Evolutionary conservation across 2,888 invertebrate species (phyloP), one percentile per base, ranked within the genome.

Genomic region (Punctoribates punctum): DNA sequence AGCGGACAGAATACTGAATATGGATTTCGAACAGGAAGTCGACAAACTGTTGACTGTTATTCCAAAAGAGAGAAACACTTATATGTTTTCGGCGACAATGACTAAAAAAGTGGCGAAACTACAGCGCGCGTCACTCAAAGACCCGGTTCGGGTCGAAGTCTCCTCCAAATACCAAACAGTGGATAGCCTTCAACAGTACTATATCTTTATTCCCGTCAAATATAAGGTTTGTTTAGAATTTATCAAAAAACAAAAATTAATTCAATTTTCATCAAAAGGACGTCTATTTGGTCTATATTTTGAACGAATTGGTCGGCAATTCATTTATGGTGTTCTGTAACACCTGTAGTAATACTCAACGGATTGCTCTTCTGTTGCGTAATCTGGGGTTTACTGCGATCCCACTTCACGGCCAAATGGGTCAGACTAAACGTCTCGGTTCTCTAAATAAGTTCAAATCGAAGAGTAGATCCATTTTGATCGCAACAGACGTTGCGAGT

Each of bases 331-430:
- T 99, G 80, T 99, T 99, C 85, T 96, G 96, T 83, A 89, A 92
- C 62, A 99, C 98, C 0, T 98, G 98, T 84, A 93, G 91, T 77
- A 92, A 92, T 82, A 94, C 97, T 0, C 89, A 96, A 78, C 88
- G 94, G 77, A 90, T 92, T 0, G 95, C 97, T 0, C 85, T 97
- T 51, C 88, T 98, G 84, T 86, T 99, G 77, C 88, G 97, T 72
- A 92, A 92, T 83, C 87, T 99, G 15, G 97, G 98, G 9, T 88
- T 98, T 78, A 90, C 91, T 1, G 98, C 97, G 0, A 93, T 99
- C 72, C 97, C 99, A 0, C 86, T 99, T n/a, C 96, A 99, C 84
- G 99, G 99, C 0, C 96, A 99, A 86, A 96, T 99, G 96, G 91
- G 93, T 17, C 99, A 99, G 85, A 94, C 96, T 83, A 97, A 97